Evolutionary conservation across 2,113 vertebrate genomes (phyloP).

Genomic region (Sitta europaea): DNA sequence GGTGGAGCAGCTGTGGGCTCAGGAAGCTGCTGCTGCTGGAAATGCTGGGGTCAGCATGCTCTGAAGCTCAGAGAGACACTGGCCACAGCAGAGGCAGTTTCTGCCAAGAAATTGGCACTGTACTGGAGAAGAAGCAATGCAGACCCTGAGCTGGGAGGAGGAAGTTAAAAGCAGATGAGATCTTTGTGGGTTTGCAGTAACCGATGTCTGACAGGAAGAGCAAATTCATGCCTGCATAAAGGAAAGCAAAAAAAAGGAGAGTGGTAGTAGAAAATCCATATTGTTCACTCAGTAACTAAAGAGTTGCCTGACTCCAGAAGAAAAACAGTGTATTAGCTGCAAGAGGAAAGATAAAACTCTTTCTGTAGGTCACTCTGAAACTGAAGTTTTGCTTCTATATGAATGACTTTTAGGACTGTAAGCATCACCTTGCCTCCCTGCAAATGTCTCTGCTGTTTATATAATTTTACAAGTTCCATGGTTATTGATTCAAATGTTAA

Average conservation of each 20-base stretch:
- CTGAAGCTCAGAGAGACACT: background rate
- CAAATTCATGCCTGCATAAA: background rate
- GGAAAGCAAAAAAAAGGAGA: background rate
- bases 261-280: constrained; percentile 30
- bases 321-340: background rate
- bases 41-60: background rate
- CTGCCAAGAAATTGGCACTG: background rate
- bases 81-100: background rate
- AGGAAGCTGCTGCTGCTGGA: fast-evolving
- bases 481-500: background rate
- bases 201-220: constrained; percentile 45
- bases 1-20: background rate
- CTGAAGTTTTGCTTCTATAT: background rate
- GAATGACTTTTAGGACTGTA: background rate
- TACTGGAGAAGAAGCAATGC: background rate
- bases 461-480: background rate
- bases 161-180: constrained; percentile 61
- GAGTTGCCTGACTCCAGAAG: background rate
- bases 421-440: background rate
- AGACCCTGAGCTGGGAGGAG: background rate
- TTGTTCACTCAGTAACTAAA: background rate
- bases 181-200: constrained; percentile 58
- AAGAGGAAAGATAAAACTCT: background rate
- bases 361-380: background rate
- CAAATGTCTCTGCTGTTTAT: background rate